Percentiles rank a stretch among this genome's conserved stretches.
Evolutionary conservation across 2,797 vertebrate genomes (phyloP).

Genomic region (Aphelocoma californica): DNA sequence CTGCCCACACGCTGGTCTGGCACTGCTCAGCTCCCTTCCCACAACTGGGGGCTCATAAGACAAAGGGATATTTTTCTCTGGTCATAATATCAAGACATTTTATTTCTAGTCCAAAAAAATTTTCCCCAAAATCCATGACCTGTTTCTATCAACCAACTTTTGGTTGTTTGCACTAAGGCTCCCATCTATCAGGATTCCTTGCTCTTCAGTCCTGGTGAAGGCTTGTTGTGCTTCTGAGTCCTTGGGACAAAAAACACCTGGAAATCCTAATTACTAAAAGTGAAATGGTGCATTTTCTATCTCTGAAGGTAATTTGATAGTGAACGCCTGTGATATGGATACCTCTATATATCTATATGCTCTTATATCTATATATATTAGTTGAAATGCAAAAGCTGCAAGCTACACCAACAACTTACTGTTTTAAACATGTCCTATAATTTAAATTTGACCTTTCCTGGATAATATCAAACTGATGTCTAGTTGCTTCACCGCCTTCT

Average conservation of each 20-base stretch:
- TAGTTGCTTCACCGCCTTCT: not conserved
- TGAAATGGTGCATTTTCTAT: not conserved
- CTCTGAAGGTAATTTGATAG: not conserved
- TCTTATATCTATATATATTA: not conserved
- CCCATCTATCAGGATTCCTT: not conserved
- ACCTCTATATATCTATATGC: not conserved
- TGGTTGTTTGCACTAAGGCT: not conserved
- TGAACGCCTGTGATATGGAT: not conserved
- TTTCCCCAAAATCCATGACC: accelerated
- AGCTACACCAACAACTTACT: not conserved
- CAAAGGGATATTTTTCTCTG: not conserved
- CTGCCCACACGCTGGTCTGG: not conserved
- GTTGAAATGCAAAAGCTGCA: not conserved
- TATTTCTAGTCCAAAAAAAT: not conserved
- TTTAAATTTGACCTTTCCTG: slow-evolving; percentile 30
- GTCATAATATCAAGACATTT: not conserved
- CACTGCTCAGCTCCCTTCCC: not conserved
- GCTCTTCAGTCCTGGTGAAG: not conserved
- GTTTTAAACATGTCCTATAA: not conserved
- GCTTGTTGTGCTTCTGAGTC: not conserved
- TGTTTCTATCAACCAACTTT: not conserved
- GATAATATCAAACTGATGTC: not conserved
- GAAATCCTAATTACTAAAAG: not conserved
- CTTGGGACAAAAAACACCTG: not conserved
- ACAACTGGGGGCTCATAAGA: not conserved